phyloP scores from a whole-genome alignment of 2,113 vertebrate genomes.

The Anthoscopus minutus region DNA sequence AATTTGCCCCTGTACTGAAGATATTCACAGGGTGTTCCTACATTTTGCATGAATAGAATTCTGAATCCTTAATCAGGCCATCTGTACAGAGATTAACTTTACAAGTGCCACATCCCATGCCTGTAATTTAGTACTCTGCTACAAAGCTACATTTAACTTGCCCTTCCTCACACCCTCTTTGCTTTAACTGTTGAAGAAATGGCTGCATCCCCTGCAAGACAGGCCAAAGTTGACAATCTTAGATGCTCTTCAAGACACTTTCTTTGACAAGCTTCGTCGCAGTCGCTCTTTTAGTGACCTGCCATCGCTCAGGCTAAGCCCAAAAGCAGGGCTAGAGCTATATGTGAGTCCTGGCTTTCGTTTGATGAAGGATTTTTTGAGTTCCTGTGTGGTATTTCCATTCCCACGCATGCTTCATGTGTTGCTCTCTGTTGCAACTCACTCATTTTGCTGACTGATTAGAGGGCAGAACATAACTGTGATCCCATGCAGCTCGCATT shows the following conservation, averaged over 20 bases:
- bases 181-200: conserved; percentile 81
- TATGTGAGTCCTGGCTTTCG: conserved; percentile 86
- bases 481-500: not conserved
- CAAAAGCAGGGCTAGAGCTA: conserved; percentile 87
- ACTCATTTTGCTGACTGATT: conserved; percentile 26
- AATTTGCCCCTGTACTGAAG: not conserved
- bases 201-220: conserved; percentile 80
- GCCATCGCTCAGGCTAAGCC: conserved; percentile 87
- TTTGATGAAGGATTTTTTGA: not conserved
- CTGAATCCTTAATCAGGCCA: conserved; percentile 1
- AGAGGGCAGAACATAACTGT: not conserved
- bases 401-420: conserved; percentile 13
- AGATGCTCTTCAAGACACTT: conserved; percentile 86
- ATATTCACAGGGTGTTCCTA: not conserved
- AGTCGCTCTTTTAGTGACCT: conserved; percentile 94
- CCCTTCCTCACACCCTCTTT: conserved; percentile 52
- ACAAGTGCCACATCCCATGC: not conserved
- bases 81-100: not conserved
- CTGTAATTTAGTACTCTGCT: not conserved
- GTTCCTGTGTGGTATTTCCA: not conserved
- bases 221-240: conserved; percentile 86
- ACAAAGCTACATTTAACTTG: conserved; percentile 65
- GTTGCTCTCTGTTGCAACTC: not conserved
- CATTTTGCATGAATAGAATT: not conserved
- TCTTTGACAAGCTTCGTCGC: conserved; percentile 92